phyloP scores from a whole-genome alignment of 2,888 invertebrate species.

The Caenorhabditis sp. region DNA sequence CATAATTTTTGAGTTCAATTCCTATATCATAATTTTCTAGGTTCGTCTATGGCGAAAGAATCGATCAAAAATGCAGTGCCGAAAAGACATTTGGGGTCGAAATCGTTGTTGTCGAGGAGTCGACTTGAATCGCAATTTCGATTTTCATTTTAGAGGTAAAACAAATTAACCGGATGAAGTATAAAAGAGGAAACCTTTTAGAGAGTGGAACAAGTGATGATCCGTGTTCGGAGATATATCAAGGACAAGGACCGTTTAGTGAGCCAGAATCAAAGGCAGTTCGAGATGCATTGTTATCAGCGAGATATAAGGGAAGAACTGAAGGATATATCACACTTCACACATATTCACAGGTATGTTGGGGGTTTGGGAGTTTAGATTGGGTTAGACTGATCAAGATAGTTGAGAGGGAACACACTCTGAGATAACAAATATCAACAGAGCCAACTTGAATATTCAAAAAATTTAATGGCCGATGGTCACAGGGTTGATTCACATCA shows the following conservation, averaged over 20 bases:
- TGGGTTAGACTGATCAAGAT: too few relatives aligned
- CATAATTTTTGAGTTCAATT: background rate
- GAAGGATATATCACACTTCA: conserved; percentile 67
- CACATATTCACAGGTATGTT: conserved; percentile 68
- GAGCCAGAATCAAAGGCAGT: conserved; percentile 70
- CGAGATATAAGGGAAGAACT: conserved; percentile 62
- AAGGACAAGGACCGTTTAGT: conserved; percentile 67
- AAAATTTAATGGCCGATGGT: too few relatives aligned
- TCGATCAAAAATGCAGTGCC: conserved; percentile 64
- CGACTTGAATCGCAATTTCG: conserved; percentile 70
- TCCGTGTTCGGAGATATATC: conserved; percentile 70
- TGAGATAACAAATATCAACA: too few relatives aligned
- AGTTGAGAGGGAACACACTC: too few relatives aligned
- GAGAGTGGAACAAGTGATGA: conserved; percentile 69
- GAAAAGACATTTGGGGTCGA: conserved; percentile 62
- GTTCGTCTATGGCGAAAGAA: conserved; percentile 70
- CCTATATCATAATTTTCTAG: conserved; percentile 36
- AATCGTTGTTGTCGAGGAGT: conserved; percentile 70
- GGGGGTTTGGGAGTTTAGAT: too few relatives aligned
- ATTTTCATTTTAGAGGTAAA: conserved; percentile 69
- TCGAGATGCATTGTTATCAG: conserved; percentile 63
- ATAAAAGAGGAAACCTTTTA: conserved; percentile 9
- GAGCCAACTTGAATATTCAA: too few relatives aligned
- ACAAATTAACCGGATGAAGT: too few relatives aligned
- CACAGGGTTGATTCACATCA: too few relatives aligned